phyloP scores from a whole-genome alignment of 2,113 vertebrate species.

The Eclectus roratus region DNA sequence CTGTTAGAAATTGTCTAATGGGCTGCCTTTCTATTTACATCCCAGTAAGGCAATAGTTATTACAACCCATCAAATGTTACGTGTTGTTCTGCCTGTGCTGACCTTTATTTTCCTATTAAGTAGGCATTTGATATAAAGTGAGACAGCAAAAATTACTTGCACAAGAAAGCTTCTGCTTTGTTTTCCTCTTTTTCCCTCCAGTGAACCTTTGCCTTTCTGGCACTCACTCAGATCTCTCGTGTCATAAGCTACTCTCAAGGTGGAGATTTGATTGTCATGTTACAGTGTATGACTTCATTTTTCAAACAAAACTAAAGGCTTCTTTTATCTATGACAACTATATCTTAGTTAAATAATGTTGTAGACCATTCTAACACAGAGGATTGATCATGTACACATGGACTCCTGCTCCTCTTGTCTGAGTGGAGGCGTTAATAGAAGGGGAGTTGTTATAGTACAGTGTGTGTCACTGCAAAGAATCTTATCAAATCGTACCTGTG shows the following conservation, averaged over 20 bases:
- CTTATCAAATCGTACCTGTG: neutral
- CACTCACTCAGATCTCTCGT: neutral
- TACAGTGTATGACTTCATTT: neutral
- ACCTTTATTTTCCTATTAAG: neutral
- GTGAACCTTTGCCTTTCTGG: constrained; percentile 6
- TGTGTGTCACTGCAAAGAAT: neutral
- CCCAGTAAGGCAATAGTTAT: neutral
- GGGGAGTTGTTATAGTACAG: neutral
- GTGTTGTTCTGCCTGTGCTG: neutral
- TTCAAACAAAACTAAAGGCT: neutral
- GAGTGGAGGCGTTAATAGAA: neutral
- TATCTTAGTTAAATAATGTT: neutral
- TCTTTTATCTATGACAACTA: neutral
- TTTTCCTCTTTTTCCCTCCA: neutral
- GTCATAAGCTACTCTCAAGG: neutral
- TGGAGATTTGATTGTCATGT: neutral
- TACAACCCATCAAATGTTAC: too few species aligned
- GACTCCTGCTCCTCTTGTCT: neutral
- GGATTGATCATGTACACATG: neutral
- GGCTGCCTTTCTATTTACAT: neutral
- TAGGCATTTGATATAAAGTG: neutral
- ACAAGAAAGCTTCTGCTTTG: neutral
- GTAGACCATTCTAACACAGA: neutral
- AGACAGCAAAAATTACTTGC: neutral
- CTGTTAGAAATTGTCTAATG: neutral